Base-by-base conservation (phyloP, 37 sponge, comb jelly and placozoan genomes). In the Cladorhizidae sp. region DNA sequence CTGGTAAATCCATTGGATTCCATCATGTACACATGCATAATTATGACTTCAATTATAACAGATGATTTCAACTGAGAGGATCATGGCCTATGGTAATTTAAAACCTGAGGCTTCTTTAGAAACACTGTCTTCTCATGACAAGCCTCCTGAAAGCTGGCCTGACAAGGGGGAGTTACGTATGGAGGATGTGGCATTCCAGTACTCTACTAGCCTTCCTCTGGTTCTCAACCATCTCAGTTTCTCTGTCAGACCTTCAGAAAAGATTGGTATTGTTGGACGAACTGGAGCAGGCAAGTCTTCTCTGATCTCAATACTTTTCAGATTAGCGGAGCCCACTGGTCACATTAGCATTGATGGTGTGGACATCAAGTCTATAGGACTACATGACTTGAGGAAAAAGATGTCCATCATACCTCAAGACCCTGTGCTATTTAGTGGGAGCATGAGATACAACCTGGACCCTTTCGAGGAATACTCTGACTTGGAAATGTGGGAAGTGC, bases 201-300 rank as follows among this genome's bases (percentile, higher is more conserved):
- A 93, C 68, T 79, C 81, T 0, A 20, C 69, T 43, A 75, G 67
- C 23, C 50, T 57, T 1, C 93, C 93, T 1, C 40, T 82, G 0
- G 89, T 89, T 11, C 79, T 93, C 29, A 88, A 89, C 71, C 40
- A 63, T 28, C 67, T 93, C n/a, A 43, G 68, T 28, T 82, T 75
- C 71, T 25, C 58, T 31, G 81, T 93, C 62, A 41, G 82, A 51
- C 64, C 89, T 0, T 36, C 78, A 70, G 93, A 93, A 74, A 93
- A 93, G 80, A 86, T 93, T 72, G 96, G 96, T 28, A 90, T 96
- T 72, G 92, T 96, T 7, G 97, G 97, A 40, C 71, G 97, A 3
- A 96, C 97, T 55, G 97, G 97, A 40, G 97, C 97, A 40, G 97
- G 97, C 59, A 96, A 96, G 75, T 93, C 94, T 36, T 96, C 97